Evolutionary conservation across 2,113 vertebrate genomes (phyloP).

Genomic region (Melanerpes formicivorus): DNA sequence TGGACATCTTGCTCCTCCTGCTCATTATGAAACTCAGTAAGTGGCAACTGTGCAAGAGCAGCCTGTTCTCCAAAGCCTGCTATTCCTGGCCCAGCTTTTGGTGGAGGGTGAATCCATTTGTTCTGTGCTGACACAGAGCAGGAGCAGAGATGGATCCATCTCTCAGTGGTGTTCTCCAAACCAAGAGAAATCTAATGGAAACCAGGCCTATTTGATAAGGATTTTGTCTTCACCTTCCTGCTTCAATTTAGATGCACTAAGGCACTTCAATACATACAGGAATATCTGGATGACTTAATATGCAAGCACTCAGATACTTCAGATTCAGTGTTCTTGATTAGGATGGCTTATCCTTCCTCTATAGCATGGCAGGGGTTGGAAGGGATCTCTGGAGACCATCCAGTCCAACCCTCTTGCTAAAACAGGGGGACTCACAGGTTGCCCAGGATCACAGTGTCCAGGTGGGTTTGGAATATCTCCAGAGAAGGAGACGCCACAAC

Average conservation of each 20-base stretch:
- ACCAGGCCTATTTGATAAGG: neutral
- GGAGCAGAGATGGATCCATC: neutral
- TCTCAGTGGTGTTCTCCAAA: rapidly evolving
- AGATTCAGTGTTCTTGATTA: neutral
- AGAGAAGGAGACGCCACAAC: too few species aligned
- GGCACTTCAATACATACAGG: rapidly evolving
- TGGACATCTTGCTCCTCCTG: neutral
- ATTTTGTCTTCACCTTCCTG: neutral
- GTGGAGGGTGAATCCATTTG: rapidly evolving
- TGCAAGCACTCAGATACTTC: neutral
- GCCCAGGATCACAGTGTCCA: too few species aligned
- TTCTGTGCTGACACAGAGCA: neutral
- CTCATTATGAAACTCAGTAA: neutral
- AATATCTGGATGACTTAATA: rapidly evolving
- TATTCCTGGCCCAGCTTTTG: neutral
- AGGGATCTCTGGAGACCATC: too few species aligned
- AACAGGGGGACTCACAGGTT: too few species aligned
- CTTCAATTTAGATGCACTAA: neutral
- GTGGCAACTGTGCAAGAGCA: rapidly evolving
- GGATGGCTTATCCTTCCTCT: neutral
- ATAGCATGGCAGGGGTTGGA: too few species aligned
- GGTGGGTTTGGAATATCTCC: too few species aligned
- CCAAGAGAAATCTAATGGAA: neutral
- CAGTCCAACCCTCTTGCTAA: too few species aligned
- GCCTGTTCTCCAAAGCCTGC: neutral